Conservation (phyloP, 2,797 vertebrate species). For the Sebastes ruberrimus region DNA sequence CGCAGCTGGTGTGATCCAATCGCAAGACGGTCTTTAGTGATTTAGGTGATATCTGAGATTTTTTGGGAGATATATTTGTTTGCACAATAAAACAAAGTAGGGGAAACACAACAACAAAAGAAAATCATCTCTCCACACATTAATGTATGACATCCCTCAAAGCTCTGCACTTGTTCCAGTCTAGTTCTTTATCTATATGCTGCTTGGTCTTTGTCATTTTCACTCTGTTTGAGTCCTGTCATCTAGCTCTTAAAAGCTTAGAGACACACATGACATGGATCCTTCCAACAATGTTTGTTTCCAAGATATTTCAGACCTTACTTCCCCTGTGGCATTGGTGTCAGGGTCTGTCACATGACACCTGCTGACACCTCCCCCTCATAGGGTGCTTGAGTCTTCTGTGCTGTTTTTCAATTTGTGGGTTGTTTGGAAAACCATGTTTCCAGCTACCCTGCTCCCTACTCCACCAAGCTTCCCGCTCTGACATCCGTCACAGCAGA, state of each 20-base stretch:
- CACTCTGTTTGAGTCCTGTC: background rate
- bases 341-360: background rate
- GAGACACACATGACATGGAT: background rate
- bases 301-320: background rate
- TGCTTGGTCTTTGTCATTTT: background rate
- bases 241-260: background rate
- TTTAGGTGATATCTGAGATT: background rate
- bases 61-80: background rate
- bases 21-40: accelerated
- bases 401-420: background rate
- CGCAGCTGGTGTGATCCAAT: no score
- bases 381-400: background rate
- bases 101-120: background rate
- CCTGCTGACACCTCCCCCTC: background rate
- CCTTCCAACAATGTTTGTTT: background rate
- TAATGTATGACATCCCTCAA: background rate
- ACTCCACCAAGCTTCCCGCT: background rate
- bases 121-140: background rate
- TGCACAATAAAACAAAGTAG: background rate
- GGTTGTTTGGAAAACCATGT: background rate
- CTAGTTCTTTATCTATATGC: background rate
- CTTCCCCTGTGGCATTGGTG: background rate
- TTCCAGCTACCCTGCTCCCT: background rate
- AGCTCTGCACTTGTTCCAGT: background rate
- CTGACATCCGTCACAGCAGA: conserved; percentile 16